Evolutionary conservation across 2,888 invertebrate species (phyloP).

Genomic region (Tetragonula carbonaria): DNA sequence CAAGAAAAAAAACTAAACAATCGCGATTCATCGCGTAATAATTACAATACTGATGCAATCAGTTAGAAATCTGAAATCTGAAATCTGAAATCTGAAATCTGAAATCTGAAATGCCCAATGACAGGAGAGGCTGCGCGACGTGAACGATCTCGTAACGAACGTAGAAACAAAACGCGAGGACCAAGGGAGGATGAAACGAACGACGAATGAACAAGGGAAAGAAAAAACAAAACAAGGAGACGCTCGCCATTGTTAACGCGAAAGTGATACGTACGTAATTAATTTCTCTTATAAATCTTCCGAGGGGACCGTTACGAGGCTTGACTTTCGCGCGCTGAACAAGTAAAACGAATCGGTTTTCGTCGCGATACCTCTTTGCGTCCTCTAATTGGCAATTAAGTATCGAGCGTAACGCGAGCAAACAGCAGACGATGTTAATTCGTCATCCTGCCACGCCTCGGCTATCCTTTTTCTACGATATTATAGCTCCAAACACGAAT

Average conservation of each 20-base stretch:
- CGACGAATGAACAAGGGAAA: neutral
- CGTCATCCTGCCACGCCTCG: conserved; percentile 48
- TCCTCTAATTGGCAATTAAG: conserved; percentile 76
- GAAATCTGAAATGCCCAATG: conserved; percentile 6
- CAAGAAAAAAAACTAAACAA: neutral
- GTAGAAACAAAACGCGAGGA: conserved; percentile 13
- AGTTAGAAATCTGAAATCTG: conserved; percentile 1
- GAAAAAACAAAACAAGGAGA: conserved; percentile 21
- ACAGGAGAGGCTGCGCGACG: conserved; percentile 1
- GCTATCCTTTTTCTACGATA: conserved; percentile 45
- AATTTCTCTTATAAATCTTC: conserved; percentile 71
- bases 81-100: neutral
- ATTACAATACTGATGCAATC: neutral
- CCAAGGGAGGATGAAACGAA: conserved; percentile 24
- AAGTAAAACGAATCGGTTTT: conserved; percentile 66
- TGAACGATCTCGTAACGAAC: conserved; percentile 23
- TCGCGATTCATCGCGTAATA: neutral
- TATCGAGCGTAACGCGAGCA: conserved; percentile 64
- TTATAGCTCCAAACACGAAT: conserved; percentile 9
- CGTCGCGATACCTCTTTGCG: conserved; percentile 60
- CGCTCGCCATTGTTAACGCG: conserved; percentile 58
- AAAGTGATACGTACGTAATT: conserved; percentile 64
- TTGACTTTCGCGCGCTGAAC: conserved; percentile 51
- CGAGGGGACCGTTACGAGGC: conserved; percentile 57
- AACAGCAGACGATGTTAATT: conserved; percentile 62